Evolutionary conservation across 2,113 vertebrate species (phyloP).

Genomic region (Galemys pyrenaicus): DNA sequence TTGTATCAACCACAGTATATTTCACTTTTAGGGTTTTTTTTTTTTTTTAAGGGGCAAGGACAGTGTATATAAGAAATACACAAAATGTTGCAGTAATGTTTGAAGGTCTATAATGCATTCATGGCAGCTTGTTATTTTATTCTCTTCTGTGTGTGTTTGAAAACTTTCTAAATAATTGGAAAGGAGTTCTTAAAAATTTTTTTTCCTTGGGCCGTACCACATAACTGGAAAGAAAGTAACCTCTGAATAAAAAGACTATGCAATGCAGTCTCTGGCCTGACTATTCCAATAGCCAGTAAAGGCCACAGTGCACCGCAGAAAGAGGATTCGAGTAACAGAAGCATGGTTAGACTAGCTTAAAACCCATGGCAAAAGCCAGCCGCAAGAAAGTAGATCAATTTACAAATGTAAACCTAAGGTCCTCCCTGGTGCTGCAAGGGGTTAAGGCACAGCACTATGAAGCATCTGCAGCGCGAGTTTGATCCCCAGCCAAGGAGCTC

Average conservation of each 20-base stretch:
- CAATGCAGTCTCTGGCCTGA: not conserved
- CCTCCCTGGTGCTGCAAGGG: no score
- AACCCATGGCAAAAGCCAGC: not conserved
- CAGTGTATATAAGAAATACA: not conserved
- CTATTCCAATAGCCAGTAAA: not conserved
- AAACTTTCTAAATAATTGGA: not conserved
- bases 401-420: slow-evolving; percentile 2
- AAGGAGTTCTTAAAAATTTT: not conserved
- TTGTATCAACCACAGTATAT: not conserved
- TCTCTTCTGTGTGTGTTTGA: not conserved
- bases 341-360: not conserved
- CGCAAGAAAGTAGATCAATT: not conserved
- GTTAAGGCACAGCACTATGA: no score
- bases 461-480: no score
- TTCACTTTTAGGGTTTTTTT: no score
- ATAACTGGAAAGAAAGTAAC: not conserved
- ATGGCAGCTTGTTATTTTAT: not conserved
- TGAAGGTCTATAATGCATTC: not conserved
- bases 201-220: not conserved
- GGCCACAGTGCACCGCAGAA: not conserved
- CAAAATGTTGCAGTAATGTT: not conserved
- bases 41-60: not conserved
- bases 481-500: no score
- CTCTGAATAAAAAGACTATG: not conserved
- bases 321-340: not conserved